Evolutionary conservation across 2,888 invertebrate species (phyloP).

Genomic region (Cephus runcator): DNA sequence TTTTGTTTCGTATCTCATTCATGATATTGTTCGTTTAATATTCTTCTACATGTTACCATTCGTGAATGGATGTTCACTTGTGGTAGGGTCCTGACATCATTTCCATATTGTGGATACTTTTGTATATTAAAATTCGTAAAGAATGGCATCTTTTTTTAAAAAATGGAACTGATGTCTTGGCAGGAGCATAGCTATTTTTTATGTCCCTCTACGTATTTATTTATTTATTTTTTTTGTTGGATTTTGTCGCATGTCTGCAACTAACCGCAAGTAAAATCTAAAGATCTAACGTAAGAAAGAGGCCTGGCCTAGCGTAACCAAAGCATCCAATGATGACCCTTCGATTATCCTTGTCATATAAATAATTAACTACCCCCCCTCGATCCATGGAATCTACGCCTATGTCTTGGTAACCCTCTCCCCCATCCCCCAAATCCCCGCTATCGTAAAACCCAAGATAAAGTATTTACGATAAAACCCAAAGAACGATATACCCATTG

Average conservation of each 20-base stretch:
- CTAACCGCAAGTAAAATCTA: constrained; percentile 43
- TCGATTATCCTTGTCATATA: not conserved
- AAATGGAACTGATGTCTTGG: not conserved
- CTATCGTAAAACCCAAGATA: constrained; percentile 10
- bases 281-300: constrained; percentile 39
- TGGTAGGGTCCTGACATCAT: not conserved
- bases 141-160: no score
- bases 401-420: constrained; percentile 27
- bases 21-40: not conserved
- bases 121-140: no score
- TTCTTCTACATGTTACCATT: not conserved
- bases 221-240: constrained; percentile 13
- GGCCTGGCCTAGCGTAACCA: constrained; percentile 65
- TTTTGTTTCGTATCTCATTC: not conserved
- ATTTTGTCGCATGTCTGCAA: constrained; percentile 54
- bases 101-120: not conserved
- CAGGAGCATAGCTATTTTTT: not conserved
- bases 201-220: not conserved
- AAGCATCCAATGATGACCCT: constrained; percentile 38
- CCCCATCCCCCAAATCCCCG: constrained; percentile 14
- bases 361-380: not conserved
- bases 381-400: constrained; percentile 22
- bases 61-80: not conserved
- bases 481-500: constrained; percentile 36
- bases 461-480: constrained; percentile 30